Percentiles rank a stretch among this genome's conserved stretches.
These are phyloP conservation scores for Phycodurus eques DNA, from an alignment of 2,113 vertebrate genomes.

Conservation along the genomic window DNA sequence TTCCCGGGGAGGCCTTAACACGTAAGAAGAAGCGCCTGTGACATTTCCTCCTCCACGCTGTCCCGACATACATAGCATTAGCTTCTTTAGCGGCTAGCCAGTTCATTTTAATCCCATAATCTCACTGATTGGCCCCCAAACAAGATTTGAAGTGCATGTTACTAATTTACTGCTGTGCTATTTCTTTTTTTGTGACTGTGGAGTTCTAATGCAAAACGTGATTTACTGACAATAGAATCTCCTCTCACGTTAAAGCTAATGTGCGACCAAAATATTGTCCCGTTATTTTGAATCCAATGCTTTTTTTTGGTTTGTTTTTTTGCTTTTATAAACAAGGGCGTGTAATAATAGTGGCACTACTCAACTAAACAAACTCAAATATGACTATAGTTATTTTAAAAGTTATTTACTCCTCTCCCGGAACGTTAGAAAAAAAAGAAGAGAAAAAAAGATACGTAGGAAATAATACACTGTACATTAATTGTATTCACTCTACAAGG, in stretches of 20 bases:
- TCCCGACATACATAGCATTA: constrained; percentile 14
- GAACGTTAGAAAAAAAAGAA: neutral
- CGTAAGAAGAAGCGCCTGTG: constrained; percentile 44
- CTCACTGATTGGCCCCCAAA: constrained; percentile 34
- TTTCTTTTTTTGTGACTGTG: neutral
- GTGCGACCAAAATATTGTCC: neutral
- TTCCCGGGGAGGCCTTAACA: constrained; percentile 27
- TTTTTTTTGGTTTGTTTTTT: neutral
- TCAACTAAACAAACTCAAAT: neutral
- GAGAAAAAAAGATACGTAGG: too few relatives aligned
- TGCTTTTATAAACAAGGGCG: neutral
- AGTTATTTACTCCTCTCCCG: neutral
- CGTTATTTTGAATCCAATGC: neutral
- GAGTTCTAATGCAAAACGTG: neutral
- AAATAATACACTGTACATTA: too few relatives aligned
- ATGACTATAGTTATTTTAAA: neutral
- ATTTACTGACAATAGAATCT: neutral
- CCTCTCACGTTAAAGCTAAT: neutral
- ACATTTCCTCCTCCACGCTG: constrained; percentile 31
- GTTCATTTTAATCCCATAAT: constrained; percentile 70
- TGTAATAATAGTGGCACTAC: neutral
- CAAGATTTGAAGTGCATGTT: neutral
- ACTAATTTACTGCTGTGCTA: neutral
- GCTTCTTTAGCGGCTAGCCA: constrained; percentile 35
- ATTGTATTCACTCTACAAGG: too few relatives aligned